phyloP scores from a whole-genome alignment of 2,797 vertebrate genomes.

The Coregonus suidteri region DNA sequence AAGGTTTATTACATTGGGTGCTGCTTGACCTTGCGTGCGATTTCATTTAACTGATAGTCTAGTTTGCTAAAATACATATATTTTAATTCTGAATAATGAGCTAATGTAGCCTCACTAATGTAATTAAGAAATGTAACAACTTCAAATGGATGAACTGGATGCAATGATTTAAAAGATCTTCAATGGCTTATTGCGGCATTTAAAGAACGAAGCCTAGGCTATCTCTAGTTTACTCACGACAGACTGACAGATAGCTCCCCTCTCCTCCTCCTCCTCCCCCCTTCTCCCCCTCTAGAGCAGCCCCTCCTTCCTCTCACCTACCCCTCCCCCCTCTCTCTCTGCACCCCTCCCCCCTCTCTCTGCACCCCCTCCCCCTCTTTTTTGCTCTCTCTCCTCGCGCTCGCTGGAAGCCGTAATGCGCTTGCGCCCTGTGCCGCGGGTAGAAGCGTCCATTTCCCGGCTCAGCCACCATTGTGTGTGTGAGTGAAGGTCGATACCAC shows the following conservation, averaged over 20 bases:
- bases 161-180: too few relatives aligned
- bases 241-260: background rate
- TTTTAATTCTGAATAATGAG: background rate
- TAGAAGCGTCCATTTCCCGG: background rate
- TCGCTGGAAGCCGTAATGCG: slow-evolving; percentile 1
- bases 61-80: background rate
- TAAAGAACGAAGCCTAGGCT: too few relatives aligned
- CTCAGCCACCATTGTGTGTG: slow-evolving; percentile 10
- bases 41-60: background rate
- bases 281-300: background rate
- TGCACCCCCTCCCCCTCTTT: background rate
- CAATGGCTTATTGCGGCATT: too few relatives aligned
- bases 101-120: too few relatives aligned
- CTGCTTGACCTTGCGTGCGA: background rate
- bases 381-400: background rate
- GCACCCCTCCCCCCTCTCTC: background rate
- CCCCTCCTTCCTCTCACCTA: background rate
- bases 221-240: slow-evolving; percentile 15
- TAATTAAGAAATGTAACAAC: too few relatives aligned
- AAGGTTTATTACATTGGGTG: background rate
- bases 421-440: background rate
- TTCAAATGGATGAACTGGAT: too few relatives aligned
- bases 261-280: background rate
- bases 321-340: background rate
- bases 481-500: slow-evolving; percentile 18